Evolutionary conservation across 2,797 vertebrate species (phyloP).

Genomic region (Mus spretus): DNA sequence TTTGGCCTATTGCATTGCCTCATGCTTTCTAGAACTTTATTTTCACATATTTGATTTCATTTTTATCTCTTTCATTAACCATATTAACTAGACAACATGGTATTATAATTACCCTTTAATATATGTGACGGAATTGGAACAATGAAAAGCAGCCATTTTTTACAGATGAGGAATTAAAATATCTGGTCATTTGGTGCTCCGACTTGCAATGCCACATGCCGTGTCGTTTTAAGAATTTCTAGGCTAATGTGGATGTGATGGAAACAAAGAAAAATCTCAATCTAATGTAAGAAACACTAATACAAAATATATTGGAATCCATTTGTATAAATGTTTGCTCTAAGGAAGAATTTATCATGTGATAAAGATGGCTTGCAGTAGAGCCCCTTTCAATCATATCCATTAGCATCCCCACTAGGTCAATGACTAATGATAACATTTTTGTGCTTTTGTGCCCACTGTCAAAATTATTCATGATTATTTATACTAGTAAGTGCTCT

Average conservation of each 20-base stretch:
- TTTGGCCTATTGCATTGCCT: not conserved
- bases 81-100: slow-evolving; percentile 55
- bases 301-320: slow-evolving; percentile 29
- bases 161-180: slow-evolving; percentile 53
- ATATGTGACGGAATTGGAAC: slow-evolving; percentile 33
- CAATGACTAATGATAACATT: slow-evolving; percentile 57
- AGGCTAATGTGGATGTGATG: slow-evolving; percentile 55
- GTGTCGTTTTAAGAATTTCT: slow-evolving; percentile 36
- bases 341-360: slow-evolving; percentile 64
- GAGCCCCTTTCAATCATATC: slow-evolving; percentile 44
- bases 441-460: slow-evolving; percentile 56
- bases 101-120: not conserved
- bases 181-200: slow-evolving; percentile 2
- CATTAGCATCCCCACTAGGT: slow-evolving; percentile 31
- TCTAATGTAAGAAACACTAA: slow-evolving; percentile 25
- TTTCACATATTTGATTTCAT: slow-evolving; percentile 35
- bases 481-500: slow-evolving; percentile 48
- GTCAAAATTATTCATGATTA: slow-evolving; percentile 55
- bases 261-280: slow-evolving; percentile 45
- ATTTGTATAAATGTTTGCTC: slow-evolving; percentile 53
- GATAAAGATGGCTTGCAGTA: slow-evolving; percentile 57
- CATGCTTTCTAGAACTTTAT: slow-evolving; percentile 50
- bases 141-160: slow-evolving; percentile 54
- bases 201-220: slow-evolving; percentile 38
- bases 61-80: slow-evolving; percentile 57